Conservation (phyloP, 2,888 invertebrate genomes). For the Unio pictorum region DNA sequence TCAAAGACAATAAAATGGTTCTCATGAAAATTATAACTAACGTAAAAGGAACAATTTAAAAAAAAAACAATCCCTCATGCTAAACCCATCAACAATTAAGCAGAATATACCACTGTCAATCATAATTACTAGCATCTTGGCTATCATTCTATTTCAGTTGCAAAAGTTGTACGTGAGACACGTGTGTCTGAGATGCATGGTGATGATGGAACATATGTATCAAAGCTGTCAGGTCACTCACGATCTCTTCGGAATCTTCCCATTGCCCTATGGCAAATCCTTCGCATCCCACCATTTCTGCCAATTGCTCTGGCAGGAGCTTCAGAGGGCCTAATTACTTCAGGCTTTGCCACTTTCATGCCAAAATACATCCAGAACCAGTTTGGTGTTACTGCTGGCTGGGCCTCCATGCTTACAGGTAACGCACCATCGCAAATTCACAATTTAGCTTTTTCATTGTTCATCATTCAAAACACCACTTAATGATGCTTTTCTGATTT, state of each 20-base stretch:
- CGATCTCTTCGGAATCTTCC: conserved; percentile 31
- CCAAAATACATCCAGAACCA: conserved; percentile 84
- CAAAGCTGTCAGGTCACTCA: conserved; percentile 8
- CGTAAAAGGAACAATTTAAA: too few relatives aligned
- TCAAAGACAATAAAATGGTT: too few relatives aligned
- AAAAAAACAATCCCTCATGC: too few relatives aligned
- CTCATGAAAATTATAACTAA: too few relatives aligned
- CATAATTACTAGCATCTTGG: too few relatives aligned
- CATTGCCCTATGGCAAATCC: conserved; percentile 27
- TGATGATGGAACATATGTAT: conserved; percentile 26
- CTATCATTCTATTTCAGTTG: conserved; percentile 34
- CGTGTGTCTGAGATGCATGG: conserved; percentile 56
- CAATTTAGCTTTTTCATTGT: too few relatives aligned
- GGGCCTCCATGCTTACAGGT: conserved; percentile 80
- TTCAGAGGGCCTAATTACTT: conserved; percentile 70
- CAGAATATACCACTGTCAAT: too few relatives aligned
- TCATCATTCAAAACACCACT: too few relatives aligned
- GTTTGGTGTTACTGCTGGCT: conserved; percentile 79
- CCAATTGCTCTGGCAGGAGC: conserved; percentile 79
- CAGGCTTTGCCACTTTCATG: conserved; percentile 80
- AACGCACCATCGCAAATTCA: background rate
- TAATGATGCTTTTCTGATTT: too few relatives aligned
- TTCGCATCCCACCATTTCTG: conserved; percentile 73
- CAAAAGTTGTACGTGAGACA: conserved; percentile 40
- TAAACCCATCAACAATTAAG: too few relatives aligned